Evolutionary conservation across 2,797 vertebrate genomes (phyloP).

Genomic region (Malurus splendens): DNA sequence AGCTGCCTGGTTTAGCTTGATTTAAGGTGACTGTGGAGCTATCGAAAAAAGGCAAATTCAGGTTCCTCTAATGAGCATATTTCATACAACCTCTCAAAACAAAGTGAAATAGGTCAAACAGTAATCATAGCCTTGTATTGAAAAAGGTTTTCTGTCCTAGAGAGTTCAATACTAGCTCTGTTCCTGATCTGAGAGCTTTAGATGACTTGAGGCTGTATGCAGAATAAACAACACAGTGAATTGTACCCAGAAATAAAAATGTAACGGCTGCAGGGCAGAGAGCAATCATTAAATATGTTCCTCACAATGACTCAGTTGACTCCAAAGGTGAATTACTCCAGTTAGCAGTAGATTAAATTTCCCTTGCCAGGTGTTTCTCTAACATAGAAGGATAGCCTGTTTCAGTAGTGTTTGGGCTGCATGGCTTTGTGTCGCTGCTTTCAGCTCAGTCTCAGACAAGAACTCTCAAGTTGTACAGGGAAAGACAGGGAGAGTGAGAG

Average conservation of each 20-base stretch:
- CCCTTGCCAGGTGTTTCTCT: neutral
- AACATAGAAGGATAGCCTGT: neutral
- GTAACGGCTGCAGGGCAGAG: neutral
- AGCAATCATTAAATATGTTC: neutral
- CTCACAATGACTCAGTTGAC: neutral
- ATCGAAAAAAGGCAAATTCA: neutral
- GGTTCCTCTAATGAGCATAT: neutral
- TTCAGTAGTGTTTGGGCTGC: neutral
- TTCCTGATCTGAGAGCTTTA: neutral
- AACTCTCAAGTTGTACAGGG: neutral
- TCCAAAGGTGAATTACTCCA: conserved; percentile 2
- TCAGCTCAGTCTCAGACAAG: neutral
- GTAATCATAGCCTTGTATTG: neutral
- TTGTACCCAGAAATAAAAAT: conserved; percentile 10
- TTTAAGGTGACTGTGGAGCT: neutral
- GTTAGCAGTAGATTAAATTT: neutral
- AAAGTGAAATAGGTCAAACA: neutral
- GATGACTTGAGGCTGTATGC: neutral
- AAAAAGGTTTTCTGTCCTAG: neutral
- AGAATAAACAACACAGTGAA: conserved; percentile 5
- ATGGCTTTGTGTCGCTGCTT: neutral
- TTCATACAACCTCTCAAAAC: conserved; percentile 8
- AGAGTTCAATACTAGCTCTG: neutral
- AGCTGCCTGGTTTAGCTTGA: neutral
- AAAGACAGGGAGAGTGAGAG: neutral